Conservation (phyloP, 2,888 invertebrate species). For the Acholoe squamosa region DNA sequence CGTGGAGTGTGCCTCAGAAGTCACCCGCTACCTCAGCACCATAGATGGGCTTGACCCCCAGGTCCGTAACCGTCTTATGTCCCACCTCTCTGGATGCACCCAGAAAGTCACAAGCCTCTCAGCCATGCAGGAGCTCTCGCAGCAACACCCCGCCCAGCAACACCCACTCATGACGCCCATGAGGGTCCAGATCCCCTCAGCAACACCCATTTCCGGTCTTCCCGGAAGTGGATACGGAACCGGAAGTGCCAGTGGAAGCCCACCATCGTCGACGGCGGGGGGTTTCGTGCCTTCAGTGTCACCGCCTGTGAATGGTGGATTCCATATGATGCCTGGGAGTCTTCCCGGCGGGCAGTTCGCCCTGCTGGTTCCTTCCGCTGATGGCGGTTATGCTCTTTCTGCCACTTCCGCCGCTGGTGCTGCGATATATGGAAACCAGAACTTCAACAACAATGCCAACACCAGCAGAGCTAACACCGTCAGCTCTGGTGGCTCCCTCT, state of each 20-base stretch:
- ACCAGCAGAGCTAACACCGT: background rate
- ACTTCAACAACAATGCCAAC: too few relatives aligned
- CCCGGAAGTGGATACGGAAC: constrained; percentile 52
- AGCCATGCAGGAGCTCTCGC: constrained; percentile 16
- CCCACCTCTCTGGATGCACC: constrained; percentile 77
- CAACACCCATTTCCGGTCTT: constrained; percentile 44
- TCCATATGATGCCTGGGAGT: constrained; percentile 28
- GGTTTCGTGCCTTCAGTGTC: background rate
- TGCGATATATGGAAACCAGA: background rate
- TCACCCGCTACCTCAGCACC: constrained; percentile 77
- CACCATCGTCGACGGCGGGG: background rate
- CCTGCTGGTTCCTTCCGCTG: constrained; percentile 23
- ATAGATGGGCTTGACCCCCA: constrained; percentile 75
- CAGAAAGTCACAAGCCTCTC: constrained; percentile 54
- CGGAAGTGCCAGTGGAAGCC: background rate
- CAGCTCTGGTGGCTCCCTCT: background rate
- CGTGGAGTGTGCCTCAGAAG: constrained; percentile 80
- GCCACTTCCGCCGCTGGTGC: background rate
- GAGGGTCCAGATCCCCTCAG: constrained; percentile 53
- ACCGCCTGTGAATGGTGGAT: background rate
- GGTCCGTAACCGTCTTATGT: constrained; percentile 75
- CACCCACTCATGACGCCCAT: constrained; percentile 31
- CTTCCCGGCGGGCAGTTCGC: constrained; percentile 54
- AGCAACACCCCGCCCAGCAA: background rate
- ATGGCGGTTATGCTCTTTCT: constrained; percentile 9